Percentiles rank a stretch among this genome's conserved stretches.
Conservation (phyloP, 2,113 vertebrate species). For the Campylomormyrus tamandua region DNA sequence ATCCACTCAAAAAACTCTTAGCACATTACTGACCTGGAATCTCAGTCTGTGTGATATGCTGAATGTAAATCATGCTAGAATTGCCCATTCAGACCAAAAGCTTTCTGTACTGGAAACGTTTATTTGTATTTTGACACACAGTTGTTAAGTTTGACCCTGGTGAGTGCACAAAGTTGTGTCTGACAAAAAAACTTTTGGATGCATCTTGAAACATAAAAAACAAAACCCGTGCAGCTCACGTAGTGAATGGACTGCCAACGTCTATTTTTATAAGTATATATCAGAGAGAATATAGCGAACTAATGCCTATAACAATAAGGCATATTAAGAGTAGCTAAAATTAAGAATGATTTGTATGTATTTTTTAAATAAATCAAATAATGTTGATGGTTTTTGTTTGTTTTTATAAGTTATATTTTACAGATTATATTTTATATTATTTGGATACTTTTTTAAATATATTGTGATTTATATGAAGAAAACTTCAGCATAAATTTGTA, state of each 20-base stretch:
- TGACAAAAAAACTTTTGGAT: not conserved
- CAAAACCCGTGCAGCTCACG: not conserved
- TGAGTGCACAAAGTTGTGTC: not conserved
- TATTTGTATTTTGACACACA: not conserved
- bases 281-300: not conserved
- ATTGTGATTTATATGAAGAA: not conserved
- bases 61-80: conserved; percentile 12
- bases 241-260: not conserved
- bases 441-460: not conserved
- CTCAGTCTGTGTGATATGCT: not conserved
- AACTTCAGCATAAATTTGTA: not conserved
- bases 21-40: conserved; percentile 4
- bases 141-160: not conserved
- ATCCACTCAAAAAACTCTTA: conserved; percentile 18
- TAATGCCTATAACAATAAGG: not conserved
- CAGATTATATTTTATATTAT: not conserved
- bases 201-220: not conserved
- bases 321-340: conserved; percentile 47
- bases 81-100: not conserved
- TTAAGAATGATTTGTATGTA: not conserved
- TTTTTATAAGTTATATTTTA: not conserved
- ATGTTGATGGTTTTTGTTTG: conserved; percentile 43
- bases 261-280: not conserved
- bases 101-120: not conserved
- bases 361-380: not conserved